Conservation (phyloP, 2,797 vertebrate genomes). For the Eurystomus glaucurus region DNA sequence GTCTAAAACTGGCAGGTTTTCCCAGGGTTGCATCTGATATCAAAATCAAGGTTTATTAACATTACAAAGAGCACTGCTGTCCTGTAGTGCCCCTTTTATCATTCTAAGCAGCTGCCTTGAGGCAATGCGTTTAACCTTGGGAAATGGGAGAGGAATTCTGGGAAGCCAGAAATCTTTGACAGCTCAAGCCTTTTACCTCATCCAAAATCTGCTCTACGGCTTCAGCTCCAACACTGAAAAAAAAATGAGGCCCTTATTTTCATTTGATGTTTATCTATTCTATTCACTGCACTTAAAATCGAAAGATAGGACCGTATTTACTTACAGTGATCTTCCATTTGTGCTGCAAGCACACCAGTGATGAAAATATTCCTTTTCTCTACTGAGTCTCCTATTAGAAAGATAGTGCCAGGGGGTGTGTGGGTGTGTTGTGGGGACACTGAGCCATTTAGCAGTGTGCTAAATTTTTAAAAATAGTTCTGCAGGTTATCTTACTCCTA, state of each 20-base stretch:
- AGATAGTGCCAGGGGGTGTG: neutral
- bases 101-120: slow-evolving; percentile 85
- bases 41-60: slow-evolving; percentile 88
- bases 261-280: slow-evolving; percentile 79
- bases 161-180: slow-evolving; percentile 79
- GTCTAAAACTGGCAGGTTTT: slow-evolving; percentile 80
- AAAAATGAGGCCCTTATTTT: slow-evolving; percentile 59
- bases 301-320: slow-evolving; percentile 50
- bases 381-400: slow-evolving; percentile 22
- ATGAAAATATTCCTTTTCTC: slow-evolving; percentile 26
- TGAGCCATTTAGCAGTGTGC: neutral
- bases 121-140: slow-evolving; percentile 87
- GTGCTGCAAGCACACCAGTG: slow-evolving; percentile 22
- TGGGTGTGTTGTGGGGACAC: neutral
- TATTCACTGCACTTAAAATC: slow-evolving; percentile 62
- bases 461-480: slow-evolving; percentile 13
- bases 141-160: slow-evolving; percentile 84
- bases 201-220: slow-evolving; percentile 67
- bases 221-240: slow-evolving; percentile 58
- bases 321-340: slow-evolving; percentile 60
- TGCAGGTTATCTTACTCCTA: slow-evolving; percentile 21
- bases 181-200: slow-evolving; percentile 77
- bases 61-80: slow-evolving; percentile 87
- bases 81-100: slow-evolving; percentile 85
- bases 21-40: slow-evolving; percentile 83